A percentile compares a stretch with the other conserved stretches of the same genome.
Conservation (phyloP, 2,797 vertebrate species). For the Acanthurus tractus region DNA sequence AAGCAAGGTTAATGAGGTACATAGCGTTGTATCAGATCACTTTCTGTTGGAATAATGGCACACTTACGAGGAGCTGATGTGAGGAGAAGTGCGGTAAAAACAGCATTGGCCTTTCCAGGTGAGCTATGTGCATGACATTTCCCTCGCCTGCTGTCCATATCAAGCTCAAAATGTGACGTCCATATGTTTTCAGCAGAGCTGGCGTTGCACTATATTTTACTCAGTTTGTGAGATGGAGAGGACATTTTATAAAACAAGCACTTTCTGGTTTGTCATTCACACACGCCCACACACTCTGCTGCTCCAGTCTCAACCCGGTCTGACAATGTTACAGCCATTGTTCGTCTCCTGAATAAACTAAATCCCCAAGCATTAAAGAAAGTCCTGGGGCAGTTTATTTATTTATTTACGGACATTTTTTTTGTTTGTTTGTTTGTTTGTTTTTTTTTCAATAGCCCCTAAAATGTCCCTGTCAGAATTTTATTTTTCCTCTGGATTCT, state of each 20-base stretch:
- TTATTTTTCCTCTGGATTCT: not conserved
- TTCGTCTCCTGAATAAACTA: constrained; percentile 50
- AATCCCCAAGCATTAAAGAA: constrained; percentile 40
- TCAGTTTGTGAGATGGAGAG: constrained; percentile 54
- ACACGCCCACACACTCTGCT: constrained; percentile 62
- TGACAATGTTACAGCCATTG: constrained; percentile 59
- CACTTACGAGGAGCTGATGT: constrained; percentile 33
- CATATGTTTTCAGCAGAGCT: constrained; percentile 51
- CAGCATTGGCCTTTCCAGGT: constrained; percentile 70
- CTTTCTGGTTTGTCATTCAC: constrained; percentile 73
- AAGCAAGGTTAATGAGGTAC: constrained; percentile 24
- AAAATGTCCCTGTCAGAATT: constrained; percentile 17
- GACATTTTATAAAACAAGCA: constrained; percentile 63
- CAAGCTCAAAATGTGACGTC: constrained; percentile 49
- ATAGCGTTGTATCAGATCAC: not conserved
- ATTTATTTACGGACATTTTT: constrained; percentile 46
- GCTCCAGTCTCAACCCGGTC: constrained; percentile 45
- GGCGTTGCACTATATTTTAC: constrained; percentile 61
- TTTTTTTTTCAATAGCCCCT: constrained; percentile 9
- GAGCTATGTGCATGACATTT: constrained; percentile 76
- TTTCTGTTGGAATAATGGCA: constrained; percentile 51
- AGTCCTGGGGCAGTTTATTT: constrained; percentile 13
- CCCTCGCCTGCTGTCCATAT: constrained; percentile 40
- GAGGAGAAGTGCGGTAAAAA: constrained; percentile 40
- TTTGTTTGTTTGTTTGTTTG: not conserved